Base-by-base conservation (phyloP, 2,888 invertebrate species). In the Anticlea derivata region DNA sequence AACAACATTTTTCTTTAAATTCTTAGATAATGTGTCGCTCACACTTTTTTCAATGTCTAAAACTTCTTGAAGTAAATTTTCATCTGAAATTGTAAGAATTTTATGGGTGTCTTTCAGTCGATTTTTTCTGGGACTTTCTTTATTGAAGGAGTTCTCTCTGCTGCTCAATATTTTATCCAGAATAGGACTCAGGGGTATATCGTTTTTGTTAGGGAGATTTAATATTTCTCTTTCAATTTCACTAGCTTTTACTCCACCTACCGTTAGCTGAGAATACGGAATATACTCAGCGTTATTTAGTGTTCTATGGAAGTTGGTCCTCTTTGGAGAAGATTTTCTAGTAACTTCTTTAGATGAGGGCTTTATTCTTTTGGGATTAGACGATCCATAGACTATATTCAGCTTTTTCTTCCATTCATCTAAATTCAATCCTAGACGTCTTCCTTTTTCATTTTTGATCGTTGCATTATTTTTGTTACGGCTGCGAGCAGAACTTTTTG, bases 191-290 rank as follows among this genome's bases (percentile, higher is more conserved):
- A 89, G 54, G 8, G 80, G 77, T 52, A 84, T 59, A 55, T 84
- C 76, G 22, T 69, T 77, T 60, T 73, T 84, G 27, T 82, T 73
- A 4, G 82, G 73, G 11, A 85, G 63, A 55, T 80, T 61, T 7
- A 73, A 72, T 68, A 88, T 72, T 78, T 89, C 87, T 61, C 65
- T 80, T 68, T 90, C 88, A 49, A 90, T 79, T 44, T 90, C 89
- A 62, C 84, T 83, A 1, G 79, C 78, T 59, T 67, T 77, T 6
- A 78, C 84, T 37, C 91, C 91, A 11, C 91, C 91, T 57, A 91
- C 57, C 8, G 91, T 91, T 50, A 91, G 68, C 63, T 86, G 76
- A 7, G 88, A 80, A 68, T 91, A 91, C 0, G 91, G 91, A 63
- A 91, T 87, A 59, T 91, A 91, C 38, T 86, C 83, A 7, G 70